Evolutionary conservation across 2,797 vertebrate species (phyloP).

Genomic region (Paguma larvata): DNA sequence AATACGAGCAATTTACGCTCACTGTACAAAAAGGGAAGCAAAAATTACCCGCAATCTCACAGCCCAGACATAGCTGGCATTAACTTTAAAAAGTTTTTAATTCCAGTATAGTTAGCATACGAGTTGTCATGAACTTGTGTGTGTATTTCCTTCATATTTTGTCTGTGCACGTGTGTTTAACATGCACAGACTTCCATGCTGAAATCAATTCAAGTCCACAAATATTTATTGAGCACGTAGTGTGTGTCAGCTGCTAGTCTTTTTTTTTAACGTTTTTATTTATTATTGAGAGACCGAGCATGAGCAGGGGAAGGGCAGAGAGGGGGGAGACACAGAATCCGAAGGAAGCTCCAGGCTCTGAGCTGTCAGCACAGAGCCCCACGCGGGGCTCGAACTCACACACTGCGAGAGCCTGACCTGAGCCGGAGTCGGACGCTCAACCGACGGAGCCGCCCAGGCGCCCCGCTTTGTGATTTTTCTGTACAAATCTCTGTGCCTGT

Average conservation of each 20-base stretch:
- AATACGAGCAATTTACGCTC: neutral
- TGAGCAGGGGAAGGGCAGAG: neutral
- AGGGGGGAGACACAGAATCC: too few relatives aligned
- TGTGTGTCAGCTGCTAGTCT: neutral
- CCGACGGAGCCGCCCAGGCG: neutral
- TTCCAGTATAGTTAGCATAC: neutral
- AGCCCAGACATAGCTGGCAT: neutral
- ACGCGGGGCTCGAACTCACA: neutral
- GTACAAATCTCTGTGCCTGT: conserved; percentile 33
- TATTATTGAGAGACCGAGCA: neutral
- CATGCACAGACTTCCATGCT: neutral
- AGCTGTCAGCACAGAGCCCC: neutral
- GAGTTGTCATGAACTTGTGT: neutral
- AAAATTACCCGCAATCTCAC: conserved; percentile 27
- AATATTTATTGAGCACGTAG: conserved; percentile 47
- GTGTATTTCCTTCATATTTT: neutral
- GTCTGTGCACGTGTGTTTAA: neutral
- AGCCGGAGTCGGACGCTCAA: neutral
- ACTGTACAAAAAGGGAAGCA: conserved; percentile 24
- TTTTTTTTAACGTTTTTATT: neutral
- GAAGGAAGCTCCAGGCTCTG: neutral
- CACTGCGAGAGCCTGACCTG: neutral
- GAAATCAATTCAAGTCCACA: conserved; percentile 22
- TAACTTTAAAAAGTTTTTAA: neutral
- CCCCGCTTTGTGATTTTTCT: conserved; percentile 23